phyloP scores from a whole-genome alignment of 2,797 vertebrate genomes.

The Myotis myotis region DNA sequence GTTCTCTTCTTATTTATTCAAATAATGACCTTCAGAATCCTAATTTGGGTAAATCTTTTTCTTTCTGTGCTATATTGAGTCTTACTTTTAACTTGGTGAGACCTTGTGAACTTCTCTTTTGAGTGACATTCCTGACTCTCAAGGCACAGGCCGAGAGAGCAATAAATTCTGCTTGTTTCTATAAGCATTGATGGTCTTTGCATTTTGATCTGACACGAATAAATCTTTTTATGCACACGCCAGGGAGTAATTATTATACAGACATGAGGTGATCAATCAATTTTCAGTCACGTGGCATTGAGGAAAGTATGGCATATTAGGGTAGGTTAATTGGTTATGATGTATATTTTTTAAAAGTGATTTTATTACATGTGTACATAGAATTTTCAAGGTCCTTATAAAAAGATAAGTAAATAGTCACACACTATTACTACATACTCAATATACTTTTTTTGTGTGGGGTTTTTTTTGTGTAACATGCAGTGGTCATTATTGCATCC shows the following conservation, averaged over 20 bases:
- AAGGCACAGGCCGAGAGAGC: background rate
- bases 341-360: background rate
- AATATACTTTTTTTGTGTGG: background rate
- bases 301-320: background rate
- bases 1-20: constrained; percentile 4
- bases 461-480: background rate
- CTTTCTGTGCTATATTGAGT: background rate
- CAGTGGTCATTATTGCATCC: background rate
- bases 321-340: constrained; percentile 9
- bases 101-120: background rate
- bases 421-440: background rate
- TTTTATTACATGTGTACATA: background rate
- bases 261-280: background rate
- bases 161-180: constrained; percentile 13
- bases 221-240: background rate
- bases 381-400: background rate
- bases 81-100: background rate
- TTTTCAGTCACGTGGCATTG: constrained; percentile 12
- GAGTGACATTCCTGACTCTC: background rate
- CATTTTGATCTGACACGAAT: background rate
- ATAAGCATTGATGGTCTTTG: background rate
- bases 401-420: background rate
- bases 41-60: background rate
- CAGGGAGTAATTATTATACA: constrained; percentile 16
- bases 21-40: background rate